Evolutionary conservation across 2,113 vertebrate species (phyloP).

Genomic region (Xyliphius kryptos): DNA sequence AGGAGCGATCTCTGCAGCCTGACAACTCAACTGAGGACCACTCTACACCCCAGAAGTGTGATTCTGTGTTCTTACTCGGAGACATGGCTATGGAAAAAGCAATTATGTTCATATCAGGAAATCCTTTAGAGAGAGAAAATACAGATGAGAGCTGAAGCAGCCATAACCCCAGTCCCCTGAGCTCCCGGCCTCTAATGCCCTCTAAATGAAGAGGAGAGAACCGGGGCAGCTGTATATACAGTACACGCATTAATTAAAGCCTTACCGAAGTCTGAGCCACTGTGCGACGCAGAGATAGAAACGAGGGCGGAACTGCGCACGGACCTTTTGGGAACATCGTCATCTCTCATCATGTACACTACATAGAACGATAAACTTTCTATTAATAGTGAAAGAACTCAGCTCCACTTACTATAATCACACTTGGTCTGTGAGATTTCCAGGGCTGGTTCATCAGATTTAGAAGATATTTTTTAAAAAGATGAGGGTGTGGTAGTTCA

Average conservation of each 20-base stretch:
- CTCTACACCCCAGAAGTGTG: neutral
- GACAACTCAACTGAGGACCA: neutral
- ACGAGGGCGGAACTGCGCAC: constrained; percentile 35
- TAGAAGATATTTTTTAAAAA: no score
- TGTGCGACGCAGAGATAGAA: constrained; percentile 27
- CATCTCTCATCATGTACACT: constrained; percentile 60
- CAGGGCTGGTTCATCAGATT: no score
- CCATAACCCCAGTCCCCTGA: constrained; percentile 22
- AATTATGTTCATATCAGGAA: constrained; percentile 2
- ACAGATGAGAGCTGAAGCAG: constrained; percentile 9
- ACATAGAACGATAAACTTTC: constrained; percentile 3
- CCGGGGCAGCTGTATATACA: constrained; percentile 20
- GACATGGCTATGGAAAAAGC: neutral
- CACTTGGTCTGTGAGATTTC: no score
- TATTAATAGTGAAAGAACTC: no score
- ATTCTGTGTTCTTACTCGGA: neutral
- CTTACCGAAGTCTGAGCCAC: constrained; percentile 7
- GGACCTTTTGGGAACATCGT: constrained; percentile 43
- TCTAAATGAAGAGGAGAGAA: constrained; percentile 29
- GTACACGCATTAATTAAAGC: constrained; percentile 39
- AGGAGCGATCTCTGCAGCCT: neutral
- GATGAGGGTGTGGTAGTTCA: no score
- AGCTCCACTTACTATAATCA: no score
- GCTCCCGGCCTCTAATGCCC: constrained; percentile 31
- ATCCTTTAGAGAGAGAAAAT: neutral